Conservation (phyloP, 2,797 vertebrate species). For the Oreonectes daqikongensis region DNA sequence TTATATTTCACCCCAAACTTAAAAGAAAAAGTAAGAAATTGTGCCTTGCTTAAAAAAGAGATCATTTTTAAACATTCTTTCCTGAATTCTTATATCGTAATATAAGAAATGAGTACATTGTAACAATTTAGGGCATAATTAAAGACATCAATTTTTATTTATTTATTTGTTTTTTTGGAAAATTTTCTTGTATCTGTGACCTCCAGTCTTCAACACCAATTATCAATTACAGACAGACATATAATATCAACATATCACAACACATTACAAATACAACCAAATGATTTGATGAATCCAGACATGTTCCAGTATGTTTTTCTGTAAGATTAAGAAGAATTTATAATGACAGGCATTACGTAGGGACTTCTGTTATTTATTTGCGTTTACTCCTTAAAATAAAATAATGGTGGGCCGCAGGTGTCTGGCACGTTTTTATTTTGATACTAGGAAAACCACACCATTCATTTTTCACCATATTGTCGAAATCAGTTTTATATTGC, state of each 20-base stretch:
- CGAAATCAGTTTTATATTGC: neutral
- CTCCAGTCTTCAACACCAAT: too few relatives aligned
- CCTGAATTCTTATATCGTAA: neutral
- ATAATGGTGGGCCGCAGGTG: neutral
- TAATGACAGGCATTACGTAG: neutral
- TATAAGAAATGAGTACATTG: neutral
- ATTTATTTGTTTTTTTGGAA: too few relatives aligned
- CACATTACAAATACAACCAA: too few relatives aligned
- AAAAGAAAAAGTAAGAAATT: neutral
- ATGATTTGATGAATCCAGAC: too few relatives aligned
- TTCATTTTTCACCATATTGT: neutral
- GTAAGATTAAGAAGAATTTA: neutral
- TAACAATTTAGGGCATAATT: too few relatives aligned
- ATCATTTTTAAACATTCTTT: neutral
- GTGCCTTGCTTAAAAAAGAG: neutral
- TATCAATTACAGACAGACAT: too few relatives aligned
- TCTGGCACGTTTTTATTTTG: neutral
- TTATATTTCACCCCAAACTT: neutral
- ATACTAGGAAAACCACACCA: neutral
- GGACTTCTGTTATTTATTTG: neutral
- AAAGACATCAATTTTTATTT: too few relatives aligned
- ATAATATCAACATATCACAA: too few relatives aligned
- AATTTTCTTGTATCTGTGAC: too few relatives aligned
- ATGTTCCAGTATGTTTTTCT: neutral
- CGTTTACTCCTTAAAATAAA: neutral